Base-by-base conservation (phyloP, 92 coral and sea anemone genomes). In the Zoanthus sociatus region DNA sequence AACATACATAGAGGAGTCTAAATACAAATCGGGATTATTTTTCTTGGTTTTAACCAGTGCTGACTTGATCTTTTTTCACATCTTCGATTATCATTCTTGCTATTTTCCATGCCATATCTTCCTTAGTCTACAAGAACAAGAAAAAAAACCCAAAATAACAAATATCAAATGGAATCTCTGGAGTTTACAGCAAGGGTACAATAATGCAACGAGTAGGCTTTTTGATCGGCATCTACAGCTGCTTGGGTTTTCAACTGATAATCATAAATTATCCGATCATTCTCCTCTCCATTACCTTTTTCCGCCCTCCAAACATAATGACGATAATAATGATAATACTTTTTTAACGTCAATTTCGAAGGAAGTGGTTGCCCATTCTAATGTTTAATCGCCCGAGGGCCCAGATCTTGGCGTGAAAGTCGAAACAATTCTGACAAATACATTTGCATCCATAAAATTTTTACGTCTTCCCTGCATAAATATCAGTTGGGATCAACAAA, bases 1-100 rank as follows among this genome's bases (percentile, higher is more conserved):
- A 12, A 7, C 73, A 21, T 0, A 21, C 53, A 50, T 1, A 7
- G 55, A 5, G 46, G 31, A 30, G 46, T 26, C 14, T 9, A 30
- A 46, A 54, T 37, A 21, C 31, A 14, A 33, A 18, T 55, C 67
- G 46, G 68, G 47, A 54, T 9, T 17, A 50, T 20, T 18, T 76
- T 77, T 14, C 30, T 5, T 13, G 45, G 68, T 26, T 63, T 13
- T 77, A 58, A 47, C 32, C 58, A 42, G 73, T 63, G 84, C 45
- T 69, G 56, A 37, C 84, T 83, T 97, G 99, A 21, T 95, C 94
- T 13, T 82, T 92, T 82, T 93, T 93, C 18, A 97, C 99, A 74
- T 97, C 99, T 87, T 95, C 98, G 11, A 97, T 92, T 69, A 97
- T 94, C 99, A 95, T 97, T 84, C 95, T 97, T 17, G 99, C 99